These are phyloP conservation scores for Tachypleus tridentatus DNA, from an alignment of 1,140 invertebrate species.

Conservation along the genomic window DNA sequence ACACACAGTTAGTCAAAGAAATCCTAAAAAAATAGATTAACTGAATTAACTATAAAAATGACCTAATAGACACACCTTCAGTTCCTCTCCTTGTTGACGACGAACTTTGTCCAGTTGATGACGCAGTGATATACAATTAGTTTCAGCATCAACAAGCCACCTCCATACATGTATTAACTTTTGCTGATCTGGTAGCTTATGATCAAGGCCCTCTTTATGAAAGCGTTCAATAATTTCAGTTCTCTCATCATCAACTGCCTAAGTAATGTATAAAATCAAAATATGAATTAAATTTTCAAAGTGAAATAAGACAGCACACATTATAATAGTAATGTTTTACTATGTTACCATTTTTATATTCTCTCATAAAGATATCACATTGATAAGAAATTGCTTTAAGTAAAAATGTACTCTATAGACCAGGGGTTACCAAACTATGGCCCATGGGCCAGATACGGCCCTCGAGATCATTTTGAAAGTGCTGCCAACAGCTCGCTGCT, in stretches of 20 bases:
- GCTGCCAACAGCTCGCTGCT: no score
- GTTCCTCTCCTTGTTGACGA: conserved; percentile 22
- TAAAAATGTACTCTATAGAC: no score
- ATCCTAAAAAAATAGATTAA: not conserved
- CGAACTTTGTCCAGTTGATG: conserved; percentile 25
- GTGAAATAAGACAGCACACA: no score
- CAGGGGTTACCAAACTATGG: no score
- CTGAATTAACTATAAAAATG: not conserved
- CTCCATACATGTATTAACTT: conserved; percentile 24
- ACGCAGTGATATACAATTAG: conserved; percentile 23
- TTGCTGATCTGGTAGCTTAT: conserved; percentile 17
- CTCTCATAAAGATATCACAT: no score
- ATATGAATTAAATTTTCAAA: no score
- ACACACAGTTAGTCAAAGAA: not conserved
- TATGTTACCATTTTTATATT: no score
- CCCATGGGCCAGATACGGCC: no score
- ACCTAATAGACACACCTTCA: conserved; percentile 17
- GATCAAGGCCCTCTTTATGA: conserved; percentile 21
- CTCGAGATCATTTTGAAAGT: no score
- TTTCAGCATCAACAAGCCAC: conserved; percentile 26
- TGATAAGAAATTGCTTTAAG: no score
- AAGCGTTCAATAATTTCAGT: conserved; percentile 22
- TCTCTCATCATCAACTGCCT: conserved; percentile 21
- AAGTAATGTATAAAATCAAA: no score
- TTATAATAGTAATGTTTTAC: no score